Evolutionary conservation across 1,140 invertebrate species (phyloP).

Genomic region (Drosophila busckii): DNA sequence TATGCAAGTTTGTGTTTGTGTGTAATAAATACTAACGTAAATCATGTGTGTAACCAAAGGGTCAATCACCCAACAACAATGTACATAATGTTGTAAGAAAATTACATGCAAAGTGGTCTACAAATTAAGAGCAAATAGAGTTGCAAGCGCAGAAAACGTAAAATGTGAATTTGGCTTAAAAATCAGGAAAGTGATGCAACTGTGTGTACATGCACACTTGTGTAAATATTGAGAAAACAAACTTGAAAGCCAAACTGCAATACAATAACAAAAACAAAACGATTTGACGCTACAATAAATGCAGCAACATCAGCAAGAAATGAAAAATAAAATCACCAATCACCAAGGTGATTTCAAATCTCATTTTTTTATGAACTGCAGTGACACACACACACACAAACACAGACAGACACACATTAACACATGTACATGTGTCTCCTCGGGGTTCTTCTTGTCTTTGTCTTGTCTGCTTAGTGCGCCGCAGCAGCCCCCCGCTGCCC

Average conservation of each 20-base stretch:
- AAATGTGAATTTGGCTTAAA: conserved; percentile 25
- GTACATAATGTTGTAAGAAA: conserved; percentile 10
- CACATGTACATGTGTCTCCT: conserved; percentile 18
- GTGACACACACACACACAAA: background rate
- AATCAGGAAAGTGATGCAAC: conserved; percentile 30
- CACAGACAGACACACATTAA: background rate
- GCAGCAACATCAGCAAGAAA: conserved; percentile 21
- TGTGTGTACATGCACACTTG: conserved; percentile 8
- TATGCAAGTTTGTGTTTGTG: conserved; percentile 14
- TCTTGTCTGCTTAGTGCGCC: conserved; percentile 11
- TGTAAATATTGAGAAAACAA: conserved; percentile 20
- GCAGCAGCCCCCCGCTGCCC: background rate
- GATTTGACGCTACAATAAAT: conserved; percentile 11
- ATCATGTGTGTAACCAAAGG: conserved; percentile 45
- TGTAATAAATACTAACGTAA: conserved; percentile 32
- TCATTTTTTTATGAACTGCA: no score
- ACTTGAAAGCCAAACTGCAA: conserved; percentile 29
- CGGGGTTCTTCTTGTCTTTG: conserved; percentile 27
- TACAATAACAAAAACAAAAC: conserved; percentile 30
- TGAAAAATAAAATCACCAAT: conserved; percentile 25
- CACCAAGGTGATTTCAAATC: conserved; percentile 32
- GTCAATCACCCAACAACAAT: conserved; percentile 40
- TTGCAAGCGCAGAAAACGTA: conserved; percentile 4
- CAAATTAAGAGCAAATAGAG: background rate
- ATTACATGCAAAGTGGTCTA: conserved; percentile 10